Evolutionary conservation across 1,140 invertebrate species (phyloP).

Genomic region (Drosophila mojavensis): DNA sequence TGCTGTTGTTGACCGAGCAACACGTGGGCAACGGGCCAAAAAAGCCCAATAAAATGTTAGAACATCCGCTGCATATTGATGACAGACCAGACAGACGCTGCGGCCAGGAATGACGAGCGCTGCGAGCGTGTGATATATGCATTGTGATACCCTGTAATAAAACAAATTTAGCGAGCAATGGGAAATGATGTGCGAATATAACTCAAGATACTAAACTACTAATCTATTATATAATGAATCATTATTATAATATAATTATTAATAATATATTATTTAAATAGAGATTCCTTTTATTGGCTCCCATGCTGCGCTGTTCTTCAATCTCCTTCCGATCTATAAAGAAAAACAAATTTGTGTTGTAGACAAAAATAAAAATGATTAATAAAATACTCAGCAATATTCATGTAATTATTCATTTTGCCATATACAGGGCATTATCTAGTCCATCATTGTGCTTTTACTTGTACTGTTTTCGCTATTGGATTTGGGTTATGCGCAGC

Average conservation of each 20-base stretch:
- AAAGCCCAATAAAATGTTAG: constrained; percentile 48
- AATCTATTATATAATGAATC: no score
- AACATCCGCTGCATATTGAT: constrained; percentile 76
- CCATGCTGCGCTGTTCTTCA: no score
- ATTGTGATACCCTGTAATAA: constrained; percentile 11
- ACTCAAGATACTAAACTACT: no score
- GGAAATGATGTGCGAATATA: no score
- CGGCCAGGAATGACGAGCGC: constrained; percentile 5
- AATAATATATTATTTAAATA: no score
- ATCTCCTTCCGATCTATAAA: no score
- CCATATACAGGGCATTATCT: neutral
- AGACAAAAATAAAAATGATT: no score
- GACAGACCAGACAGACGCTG: constrained; percentile 15
- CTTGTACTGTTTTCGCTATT: neutral
- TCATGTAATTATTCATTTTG: no score
- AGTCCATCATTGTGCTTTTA: neutral
- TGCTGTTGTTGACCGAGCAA: constrained; percentile 17
- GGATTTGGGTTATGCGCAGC: constrained; percentile 21
- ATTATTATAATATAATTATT: no score
- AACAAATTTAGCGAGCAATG: neutral
- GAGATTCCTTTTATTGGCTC: no score
- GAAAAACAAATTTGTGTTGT: no score
- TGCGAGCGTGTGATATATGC: neutral
- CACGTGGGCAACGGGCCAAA: constrained; percentile 45
- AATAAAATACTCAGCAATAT: no score